A percentile compares a stretch with the other conserved stretches of the same genome.
Evolutionary conservation across 2,888 invertebrate genomes (phyloP).

Genomic region (Blera fallax): DNA sequence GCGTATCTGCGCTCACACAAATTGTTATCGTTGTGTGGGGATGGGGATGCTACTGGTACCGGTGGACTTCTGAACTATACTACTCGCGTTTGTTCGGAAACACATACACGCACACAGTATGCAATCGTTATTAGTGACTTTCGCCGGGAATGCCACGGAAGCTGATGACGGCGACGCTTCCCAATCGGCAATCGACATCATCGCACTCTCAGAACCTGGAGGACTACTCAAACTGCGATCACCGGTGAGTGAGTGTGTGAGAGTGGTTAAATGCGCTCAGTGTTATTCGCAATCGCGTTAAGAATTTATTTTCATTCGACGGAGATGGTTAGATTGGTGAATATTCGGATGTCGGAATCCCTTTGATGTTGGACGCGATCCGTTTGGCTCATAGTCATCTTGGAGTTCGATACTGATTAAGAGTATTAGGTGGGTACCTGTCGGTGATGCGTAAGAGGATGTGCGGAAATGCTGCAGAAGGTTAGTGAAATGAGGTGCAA

Average conservation of each 20-base stretch:
- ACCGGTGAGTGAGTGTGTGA: conserved; percentile 17
- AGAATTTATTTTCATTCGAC: conserved; percentile 71
- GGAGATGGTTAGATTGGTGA: conserved; percentile 66
- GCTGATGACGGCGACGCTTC: conserved; percentile 59
- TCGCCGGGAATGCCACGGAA: conserved; percentile 62
- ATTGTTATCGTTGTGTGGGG: conserved; percentile 58
- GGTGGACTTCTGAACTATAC: neutral
- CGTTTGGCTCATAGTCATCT: conserved; percentile 25
- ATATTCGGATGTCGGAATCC: conserved; percentile 69
- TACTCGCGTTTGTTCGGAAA: neutral
- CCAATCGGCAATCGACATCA: conserved; percentile 64
- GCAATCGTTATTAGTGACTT: conserved; percentile 63
- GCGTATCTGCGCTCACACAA: conserved; percentile 70
- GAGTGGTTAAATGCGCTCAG: conserved; percentile 50
- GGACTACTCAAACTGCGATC: neutral
- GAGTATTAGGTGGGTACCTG: conserved; percentile 9
- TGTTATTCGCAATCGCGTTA: conserved; percentile 68
- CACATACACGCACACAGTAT: conserved; percentile 15
- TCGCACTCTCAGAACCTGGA: conserved; percentile 51
- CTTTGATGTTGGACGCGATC: conserved; percentile 55
- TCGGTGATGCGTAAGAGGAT: neutral
- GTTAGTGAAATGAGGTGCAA: neutral
- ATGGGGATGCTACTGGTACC: conserved; percentile 52
- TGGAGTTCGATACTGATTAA: conserved; percentile 14
- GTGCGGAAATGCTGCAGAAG: neutral